These are phyloP conservation scores for Fregetta grallaria DNA, from an alignment of 2,113 vertebrate species.

Conservation along the genomic window DNA sequence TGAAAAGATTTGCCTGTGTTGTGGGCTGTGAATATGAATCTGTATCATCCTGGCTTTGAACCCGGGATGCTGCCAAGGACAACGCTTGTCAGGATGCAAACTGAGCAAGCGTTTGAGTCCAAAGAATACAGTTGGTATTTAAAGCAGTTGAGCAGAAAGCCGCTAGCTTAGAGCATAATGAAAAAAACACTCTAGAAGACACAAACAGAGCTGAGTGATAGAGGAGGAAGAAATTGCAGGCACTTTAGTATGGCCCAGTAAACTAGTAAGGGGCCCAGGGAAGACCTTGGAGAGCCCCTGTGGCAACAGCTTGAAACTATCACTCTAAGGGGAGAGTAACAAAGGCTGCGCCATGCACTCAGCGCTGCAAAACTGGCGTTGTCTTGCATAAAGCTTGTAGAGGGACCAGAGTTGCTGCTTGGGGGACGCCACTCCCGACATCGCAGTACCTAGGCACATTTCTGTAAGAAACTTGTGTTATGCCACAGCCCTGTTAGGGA, in stretches of 20 bases:
- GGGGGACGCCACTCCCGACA: fast-evolving
- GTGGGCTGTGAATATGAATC: not conserved
- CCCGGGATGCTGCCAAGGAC: not conserved
- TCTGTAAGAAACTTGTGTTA: not conserved
- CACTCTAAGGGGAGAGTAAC: not conserved
- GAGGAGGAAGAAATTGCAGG: not conserved
- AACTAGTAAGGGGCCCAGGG: not conserved
- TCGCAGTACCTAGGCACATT: not conserved
- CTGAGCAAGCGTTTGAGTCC: not conserved
- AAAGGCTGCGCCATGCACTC: fast-evolving
- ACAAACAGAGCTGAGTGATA: not conserved
- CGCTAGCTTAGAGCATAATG: not conserved
- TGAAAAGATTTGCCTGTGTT: not conserved
- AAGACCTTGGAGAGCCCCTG: not conserved
- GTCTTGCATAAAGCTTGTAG: fast-evolving
- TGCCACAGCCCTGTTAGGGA: not conserved
- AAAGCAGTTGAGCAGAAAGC: not conserved
- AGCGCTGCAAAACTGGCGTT: fast-evolving
- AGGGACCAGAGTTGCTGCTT: not conserved
- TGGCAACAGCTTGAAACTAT: not conserved
- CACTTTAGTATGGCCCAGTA: not conserved
- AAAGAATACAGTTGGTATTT: not conserved
- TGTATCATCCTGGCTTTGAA: not conserved
- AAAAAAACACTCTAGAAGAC: not conserved
- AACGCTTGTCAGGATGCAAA: not conserved